A percentile compares a stretch with the other conserved stretches of the same genome.
Conservation (phyloP, 2,113 vertebrate species). For the Apodemus sylvaticus region DNA sequence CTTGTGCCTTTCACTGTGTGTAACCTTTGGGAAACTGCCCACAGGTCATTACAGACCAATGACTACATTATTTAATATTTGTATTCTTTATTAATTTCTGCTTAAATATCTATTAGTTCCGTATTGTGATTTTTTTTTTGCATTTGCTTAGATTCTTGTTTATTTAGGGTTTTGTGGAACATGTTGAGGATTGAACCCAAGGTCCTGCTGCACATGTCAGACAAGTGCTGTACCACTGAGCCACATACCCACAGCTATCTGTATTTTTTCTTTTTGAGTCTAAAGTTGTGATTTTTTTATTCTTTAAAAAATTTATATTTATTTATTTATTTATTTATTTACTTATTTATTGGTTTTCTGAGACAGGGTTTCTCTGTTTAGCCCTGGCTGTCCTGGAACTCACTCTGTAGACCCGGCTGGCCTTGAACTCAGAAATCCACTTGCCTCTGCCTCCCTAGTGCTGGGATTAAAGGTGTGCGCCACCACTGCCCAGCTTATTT, state of each 20-base stretch:
- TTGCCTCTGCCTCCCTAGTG: too few relatives aligned
- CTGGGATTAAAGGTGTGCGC: too few relatives aligned
- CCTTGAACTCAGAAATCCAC: too few relatives aligned
- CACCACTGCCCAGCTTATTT: background rate
- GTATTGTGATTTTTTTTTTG: background rate
- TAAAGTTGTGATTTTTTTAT: background rate
- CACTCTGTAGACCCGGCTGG: too few relatives aligned
- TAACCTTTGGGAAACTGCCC: background rate
- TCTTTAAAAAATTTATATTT: background rate
- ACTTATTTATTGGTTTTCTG: too few relatives aligned
- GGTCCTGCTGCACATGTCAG: background rate
- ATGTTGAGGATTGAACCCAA: background rate
- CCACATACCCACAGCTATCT: background rate
- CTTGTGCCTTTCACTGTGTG: background rate
- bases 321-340: too few relatives aligned
- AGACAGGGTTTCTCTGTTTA: too few relatives aligned
- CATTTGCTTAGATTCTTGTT: background rate
- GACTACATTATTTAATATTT: accelerated
- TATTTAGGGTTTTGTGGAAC: background rate
- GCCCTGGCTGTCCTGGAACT: too few relatives aligned
- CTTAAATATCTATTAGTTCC: background rate
- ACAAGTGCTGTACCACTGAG: background rate
- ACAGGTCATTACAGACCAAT: background rate
- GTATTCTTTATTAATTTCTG: accelerated
- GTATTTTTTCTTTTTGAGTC: background rate